Percentiles rank a stretch among this genome's conserved stretches.
phyloP scores from a whole-genome alignment of 2,797 vertebrate genomes.

The Crocodylus rhombifer region DNA sequence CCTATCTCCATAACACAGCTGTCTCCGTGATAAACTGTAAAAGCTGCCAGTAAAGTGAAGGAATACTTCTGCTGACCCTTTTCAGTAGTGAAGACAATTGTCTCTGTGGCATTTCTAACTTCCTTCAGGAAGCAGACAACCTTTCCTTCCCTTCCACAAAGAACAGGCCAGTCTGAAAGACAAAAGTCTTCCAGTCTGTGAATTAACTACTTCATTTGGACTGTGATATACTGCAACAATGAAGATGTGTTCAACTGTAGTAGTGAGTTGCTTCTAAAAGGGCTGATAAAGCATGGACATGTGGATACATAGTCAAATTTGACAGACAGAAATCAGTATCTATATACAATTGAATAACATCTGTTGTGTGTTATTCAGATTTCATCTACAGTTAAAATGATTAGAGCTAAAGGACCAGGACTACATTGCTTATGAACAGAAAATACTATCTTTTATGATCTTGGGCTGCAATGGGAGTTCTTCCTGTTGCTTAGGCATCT shows the following conservation, averaged over 20 bases:
- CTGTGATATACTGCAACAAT: not conserved
- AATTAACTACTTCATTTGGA: not conserved
- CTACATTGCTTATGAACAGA: accelerated
- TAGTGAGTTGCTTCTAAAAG: not conserved
- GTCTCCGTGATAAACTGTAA: not conserved
- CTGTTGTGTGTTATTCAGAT: accelerated
- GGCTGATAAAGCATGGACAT: accelerated
- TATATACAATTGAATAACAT: not conserved
- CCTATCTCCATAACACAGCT: not conserved
- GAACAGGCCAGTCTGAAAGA: not conserved
- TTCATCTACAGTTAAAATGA: accelerated
- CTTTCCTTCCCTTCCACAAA: not conserved
- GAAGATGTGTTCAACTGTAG: not conserved
- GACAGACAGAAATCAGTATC: accelerated
- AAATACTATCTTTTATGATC: not conserved
- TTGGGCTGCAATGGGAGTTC: not conserved
- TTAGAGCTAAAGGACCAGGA: not conserved
- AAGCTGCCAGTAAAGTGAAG: not conserved
- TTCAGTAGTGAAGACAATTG: not conserved
- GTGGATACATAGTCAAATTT: accelerated
- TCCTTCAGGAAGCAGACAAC: not conserved
- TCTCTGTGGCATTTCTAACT: not conserved
- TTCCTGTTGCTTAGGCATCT: not conserved
- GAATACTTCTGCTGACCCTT: not conserved
- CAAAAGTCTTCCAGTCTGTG: not conserved